Evolutionary conservation across 2,797 vertebrate genomes (phyloP).

Genomic region (Oreochromis grahami): DNA sequence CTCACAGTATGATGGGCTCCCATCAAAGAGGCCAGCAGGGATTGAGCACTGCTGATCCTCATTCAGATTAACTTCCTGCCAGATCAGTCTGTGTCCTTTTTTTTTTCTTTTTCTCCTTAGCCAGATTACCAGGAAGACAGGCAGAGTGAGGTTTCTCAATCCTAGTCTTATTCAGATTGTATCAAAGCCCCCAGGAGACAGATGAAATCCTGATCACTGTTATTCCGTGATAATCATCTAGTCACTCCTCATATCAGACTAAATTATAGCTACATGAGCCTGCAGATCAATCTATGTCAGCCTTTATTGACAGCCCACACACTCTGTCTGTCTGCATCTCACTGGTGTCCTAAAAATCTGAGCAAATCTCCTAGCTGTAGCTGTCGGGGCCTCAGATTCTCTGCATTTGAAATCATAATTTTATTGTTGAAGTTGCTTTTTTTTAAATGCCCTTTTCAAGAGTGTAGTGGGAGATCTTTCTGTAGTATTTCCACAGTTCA

Average conservation of each 20-base stretch:
- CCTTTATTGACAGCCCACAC: constrained; percentile 44
- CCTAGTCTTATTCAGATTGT: constrained; percentile 67
- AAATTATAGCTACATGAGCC: constrained; percentile 52
- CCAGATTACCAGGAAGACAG: constrained; percentile 60
- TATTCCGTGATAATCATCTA: constrained; percentile 65
- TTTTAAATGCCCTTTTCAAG: neutral
- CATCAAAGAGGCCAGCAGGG: constrained; percentile 70
- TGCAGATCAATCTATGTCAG: constrained; percentile 64
- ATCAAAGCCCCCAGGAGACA: constrained; percentile 55
- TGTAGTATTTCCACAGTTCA: neutral
- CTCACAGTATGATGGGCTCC: constrained; percentile 45
- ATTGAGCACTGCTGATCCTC: constrained; percentile 63
- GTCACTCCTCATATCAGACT: constrained; percentile 58
- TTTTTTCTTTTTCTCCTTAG: neutral
- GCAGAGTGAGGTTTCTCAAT: constrained; percentile 49
- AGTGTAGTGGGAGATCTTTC: neutral
- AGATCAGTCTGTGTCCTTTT: constrained; percentile 24
- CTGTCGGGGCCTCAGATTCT: neutral
- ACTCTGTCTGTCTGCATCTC: constrained; percentile 8
- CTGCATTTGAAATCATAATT: neutral
- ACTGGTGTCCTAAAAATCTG: constrained; percentile 6
- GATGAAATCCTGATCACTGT: constrained; percentile 70
- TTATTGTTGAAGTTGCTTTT: neutral
- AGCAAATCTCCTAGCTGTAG: constrained; percentile 7
- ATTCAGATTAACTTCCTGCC: constrained; percentile 66